Evolutionary conservation across 2,797 vertebrate species (phyloP), one percentile per base, ranked within the genome.

Genomic region (Pseudotriccus pelzelni): DNA sequence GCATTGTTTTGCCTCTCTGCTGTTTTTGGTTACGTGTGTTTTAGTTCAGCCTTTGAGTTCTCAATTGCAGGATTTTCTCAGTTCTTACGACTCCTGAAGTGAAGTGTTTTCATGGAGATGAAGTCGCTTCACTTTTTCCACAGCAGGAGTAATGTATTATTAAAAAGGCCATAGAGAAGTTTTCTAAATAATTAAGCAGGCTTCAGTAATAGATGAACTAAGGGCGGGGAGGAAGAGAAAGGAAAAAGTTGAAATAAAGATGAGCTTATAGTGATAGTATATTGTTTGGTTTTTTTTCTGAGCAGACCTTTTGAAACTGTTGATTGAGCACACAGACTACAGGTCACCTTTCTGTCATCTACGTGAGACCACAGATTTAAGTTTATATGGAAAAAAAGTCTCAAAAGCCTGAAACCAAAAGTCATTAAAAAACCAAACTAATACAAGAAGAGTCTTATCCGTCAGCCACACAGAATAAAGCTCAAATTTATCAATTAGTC

Each of bases 151-250:
- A 91, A 98, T 99, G 94, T 96, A 98, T 98, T 97, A 98, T 98
- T 97, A 96, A 98, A 96, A 94, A 96, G 89, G 90, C 76, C 96
- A 92, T 84, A 94, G 94, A 98, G 94, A 97, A 97, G 95, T 84
- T 74, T 87, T 89, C 91, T 99, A 93, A 99, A 99, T 99, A 98
- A 99, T 99, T 99, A 90, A 99, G 85, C 39, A 97, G 93, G 96
- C 97, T 97, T 99, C 97, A 81, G 91, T 98, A 94, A 94, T 97
- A 91, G 84, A 55, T 95, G 68, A 97, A 93, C 91, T 69, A 93
- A 62, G 59, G 39, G 8, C 9, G 1, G 5, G 0, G 0, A 3
- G 14, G 49, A 22, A 75, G 27, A 66, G 14, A 83, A 84, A 87
- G 77, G 67, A 91, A 92, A 96, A 49, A 59, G 92, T 74, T 67